These are phyloP conservation scores for Penelope pileata DNA, from an alignment of 2,113 vertebrate species.

Conservation along the genomic window DNA sequence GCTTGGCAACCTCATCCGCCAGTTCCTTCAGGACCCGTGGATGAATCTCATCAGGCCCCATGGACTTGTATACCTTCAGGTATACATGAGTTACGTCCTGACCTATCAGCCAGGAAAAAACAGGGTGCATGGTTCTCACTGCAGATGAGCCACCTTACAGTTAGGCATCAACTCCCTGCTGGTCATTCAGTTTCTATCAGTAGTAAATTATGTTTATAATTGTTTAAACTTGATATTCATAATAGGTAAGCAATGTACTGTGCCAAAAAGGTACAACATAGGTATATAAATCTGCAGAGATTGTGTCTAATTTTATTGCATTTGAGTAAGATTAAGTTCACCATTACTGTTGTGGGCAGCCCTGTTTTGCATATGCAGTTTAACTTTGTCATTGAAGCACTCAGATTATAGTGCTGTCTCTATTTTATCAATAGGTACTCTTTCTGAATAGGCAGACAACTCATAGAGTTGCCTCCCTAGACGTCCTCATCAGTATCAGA, in stretches of 20 bases:
- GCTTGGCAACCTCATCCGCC: too few species aligned
- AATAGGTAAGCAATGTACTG: neutral
- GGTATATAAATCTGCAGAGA: neutral
- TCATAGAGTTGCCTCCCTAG: neutral
- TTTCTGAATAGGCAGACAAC: neutral
- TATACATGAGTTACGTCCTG: too few species aligned
- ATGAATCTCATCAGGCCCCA: too few species aligned
- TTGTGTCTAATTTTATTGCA: neutral
- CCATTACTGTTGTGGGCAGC: neutral
- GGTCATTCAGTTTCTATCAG: neutral
- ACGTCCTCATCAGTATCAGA: neutral
- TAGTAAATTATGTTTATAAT: neutral
- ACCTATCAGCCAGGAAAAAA: accelerated
- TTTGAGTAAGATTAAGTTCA: neutral
- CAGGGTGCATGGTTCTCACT: neutral
- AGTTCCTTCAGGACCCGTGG: too few species aligned
- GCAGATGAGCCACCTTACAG: neutral
- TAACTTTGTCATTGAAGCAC: neutral
- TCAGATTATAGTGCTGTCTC: neutral
- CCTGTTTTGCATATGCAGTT: neutral
- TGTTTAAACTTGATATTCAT: neutral
- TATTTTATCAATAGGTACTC: too few species aligned
- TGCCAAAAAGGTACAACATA: neutral
- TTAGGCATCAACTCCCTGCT: neutral
- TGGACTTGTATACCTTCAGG: too few species aligned